A percentile compares a stretch with the other conserved stretches of the same genome.
These are phyloP conservation scores for Kryptopterus vitreolus DNA, from an alignment of 2,797 vertebrate species.

Conservation along the genomic window DNA sequence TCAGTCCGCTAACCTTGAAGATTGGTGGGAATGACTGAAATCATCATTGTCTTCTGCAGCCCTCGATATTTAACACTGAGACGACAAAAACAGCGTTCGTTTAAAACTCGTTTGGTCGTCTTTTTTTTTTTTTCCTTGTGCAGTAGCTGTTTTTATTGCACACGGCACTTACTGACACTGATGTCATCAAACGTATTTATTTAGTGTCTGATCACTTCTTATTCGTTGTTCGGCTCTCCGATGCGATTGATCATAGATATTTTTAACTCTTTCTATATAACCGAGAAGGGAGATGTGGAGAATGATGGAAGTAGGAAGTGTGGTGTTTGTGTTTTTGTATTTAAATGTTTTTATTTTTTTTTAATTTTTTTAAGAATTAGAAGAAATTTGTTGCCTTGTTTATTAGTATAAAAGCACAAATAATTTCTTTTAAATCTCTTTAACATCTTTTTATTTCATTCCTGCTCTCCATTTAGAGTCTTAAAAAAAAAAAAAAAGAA, in stretches of 20 bases:
- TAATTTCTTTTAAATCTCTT: slow-evolving; percentile 7
- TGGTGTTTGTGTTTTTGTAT: slow-evolving; percentile 1
- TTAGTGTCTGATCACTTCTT: not conserved
- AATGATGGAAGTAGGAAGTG: slow-evolving; percentile 25
- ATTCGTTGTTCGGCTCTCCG: not conserved
- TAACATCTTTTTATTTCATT: not conserved
- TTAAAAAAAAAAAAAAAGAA: too few relatives aligned
- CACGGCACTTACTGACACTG: too few relatives aligned
- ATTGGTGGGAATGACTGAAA: slow-evolving; percentile 48
- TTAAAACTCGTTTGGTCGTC: too few relatives aligned
- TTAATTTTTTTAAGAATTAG: too few relatives aligned
- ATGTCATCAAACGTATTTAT: not conserved
- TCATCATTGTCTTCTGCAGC: slow-evolving; percentile 33
- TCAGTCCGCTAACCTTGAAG: slow-evolving; percentile 71
- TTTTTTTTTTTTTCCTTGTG: not conserved
- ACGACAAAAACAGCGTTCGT: slow-evolving; percentile 22
- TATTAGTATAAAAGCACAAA: not conserved
- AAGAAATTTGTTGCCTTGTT: not conserved
- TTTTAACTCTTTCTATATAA: slow-evolving; percentile 10
- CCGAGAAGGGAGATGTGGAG: slow-evolving; percentile 3
- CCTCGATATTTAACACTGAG: slow-evolving; percentile 32
- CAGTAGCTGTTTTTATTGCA: too few relatives aligned
- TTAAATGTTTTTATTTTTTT: too few relatives aligned
- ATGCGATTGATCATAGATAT: slow-evolving; percentile 3
- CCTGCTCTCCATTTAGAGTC: not conserved